Evolutionary conservation across 2,797 vertebrate species (phyloP), one percentile per base, ranked within the genome.

Genomic region (Apodemus agrarius): DNA sequence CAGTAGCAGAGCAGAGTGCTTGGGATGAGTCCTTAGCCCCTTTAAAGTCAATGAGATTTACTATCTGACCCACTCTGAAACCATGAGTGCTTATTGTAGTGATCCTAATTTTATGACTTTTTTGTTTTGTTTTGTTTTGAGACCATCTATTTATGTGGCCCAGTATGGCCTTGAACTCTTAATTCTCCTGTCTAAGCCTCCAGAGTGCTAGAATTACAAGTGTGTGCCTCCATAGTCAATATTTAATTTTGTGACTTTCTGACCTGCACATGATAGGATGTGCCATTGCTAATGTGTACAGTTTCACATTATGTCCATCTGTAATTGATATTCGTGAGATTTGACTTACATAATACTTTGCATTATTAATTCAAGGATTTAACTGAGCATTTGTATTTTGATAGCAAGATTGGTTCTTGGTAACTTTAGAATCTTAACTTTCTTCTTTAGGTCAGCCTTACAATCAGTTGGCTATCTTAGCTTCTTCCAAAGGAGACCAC

Each of bases 401-500:
- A 92, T 94, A 46, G 24, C 49, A 92, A 79, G 54, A 81, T 46
- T 93, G 46, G 61, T 91, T 93, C 72, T 91, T 95, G 74, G 54
- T 95, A 89, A 90, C 94, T 79, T 93, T 57, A 89, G 52, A 94
- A 95, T 97, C 87, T 96, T 96, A 61, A 94, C 63, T 96, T 95
- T 97, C 78, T 98, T 31, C 87, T 89, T 84, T 98, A 99, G 99
- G 99, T 99, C 99, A 99, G 98, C 99, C 99, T 63, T 99, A 99
- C 98, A 99, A 99, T 98, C 99, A 99, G 98, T 99, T 99, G 99
- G 99, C 99, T 98, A 99, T 99, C 98, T 98, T 99, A 98, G 99
- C 99, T 97, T 99, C 99, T 93, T 99, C 99, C 90, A 99, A 99
- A 98, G 99, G 99, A 98, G 99, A 99, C 98, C 99, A 99, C 98